Conservation (phyloP, 1,140 invertebrate genomes). For the Akabosia matsudoensis region DNA sequence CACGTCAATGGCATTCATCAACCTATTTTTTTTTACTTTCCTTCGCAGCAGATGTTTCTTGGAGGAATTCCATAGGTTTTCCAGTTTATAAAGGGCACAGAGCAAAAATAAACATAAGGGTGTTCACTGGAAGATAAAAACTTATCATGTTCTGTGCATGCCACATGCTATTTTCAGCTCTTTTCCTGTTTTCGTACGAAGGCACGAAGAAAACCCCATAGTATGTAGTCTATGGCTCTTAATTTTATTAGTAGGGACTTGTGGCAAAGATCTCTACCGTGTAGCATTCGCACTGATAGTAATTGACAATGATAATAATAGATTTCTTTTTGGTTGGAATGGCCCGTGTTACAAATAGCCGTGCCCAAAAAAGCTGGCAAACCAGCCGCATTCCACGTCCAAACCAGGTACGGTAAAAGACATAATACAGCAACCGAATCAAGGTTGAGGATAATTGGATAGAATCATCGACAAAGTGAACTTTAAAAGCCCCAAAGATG, state of each 20-base stretch:
- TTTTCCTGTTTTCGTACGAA: background rate
- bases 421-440: background rate
- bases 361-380: background rate
- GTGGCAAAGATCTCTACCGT: background rate
- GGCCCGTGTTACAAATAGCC: background rate
- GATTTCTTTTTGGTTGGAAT: background rate
- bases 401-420: background rate
- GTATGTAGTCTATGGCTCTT: background rate
- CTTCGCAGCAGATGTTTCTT: background rate
- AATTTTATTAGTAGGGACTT: background rate
- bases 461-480: conserved; percentile 3
- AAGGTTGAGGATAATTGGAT: background rate
- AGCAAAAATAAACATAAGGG: no score
- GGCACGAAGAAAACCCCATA: background rate
- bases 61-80: background rate
- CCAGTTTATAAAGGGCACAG: background rate
- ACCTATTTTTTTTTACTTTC: background rate
- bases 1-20: background rate
- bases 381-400: background rate
- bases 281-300: background rate
- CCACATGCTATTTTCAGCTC: background rate
- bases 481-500: background rate
- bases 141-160: no score
- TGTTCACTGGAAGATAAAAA: no score
- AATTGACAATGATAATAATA: background rate